These are phyloP conservation scores for Caenorhabditis becei DNA, from an alignment of 2,888 invertebrate genomes.

Conservation along the genomic window DNA sequence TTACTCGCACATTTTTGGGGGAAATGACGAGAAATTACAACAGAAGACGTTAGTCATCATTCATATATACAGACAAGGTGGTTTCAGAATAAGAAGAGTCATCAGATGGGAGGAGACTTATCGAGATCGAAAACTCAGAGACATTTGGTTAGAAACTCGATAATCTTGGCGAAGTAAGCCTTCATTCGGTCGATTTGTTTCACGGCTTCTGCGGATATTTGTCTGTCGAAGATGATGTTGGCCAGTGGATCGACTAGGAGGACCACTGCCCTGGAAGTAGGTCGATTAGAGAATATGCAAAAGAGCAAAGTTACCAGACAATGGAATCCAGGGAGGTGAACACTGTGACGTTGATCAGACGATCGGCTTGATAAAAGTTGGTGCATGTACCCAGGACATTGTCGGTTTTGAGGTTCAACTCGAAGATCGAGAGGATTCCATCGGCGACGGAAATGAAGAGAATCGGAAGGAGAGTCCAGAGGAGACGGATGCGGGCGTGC, in stretches of 20 bases:
- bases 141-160: too few species aligned
- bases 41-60: background rate
- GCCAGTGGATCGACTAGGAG: conserved; percentile 27
- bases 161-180: conserved; percentile 21
- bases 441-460: conserved; percentile 23
- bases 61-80: background rate
- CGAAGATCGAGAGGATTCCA: conserved; percentile 25
- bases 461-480: conserved; percentile 39
- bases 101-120: too few species aligned
- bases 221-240: conserved; percentile 26
- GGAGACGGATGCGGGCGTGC: conserved; percentile 31
- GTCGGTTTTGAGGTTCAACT: conserved; percentile 25
- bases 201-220: conserved; percentile 11
- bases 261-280: conserved; percentile 29
- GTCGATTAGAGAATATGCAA: background rate
- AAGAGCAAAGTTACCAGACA: conserved; percentile 10
- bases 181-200: conserved; percentile 12
- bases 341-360: conserved; percentile 7
- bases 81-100: background rate
- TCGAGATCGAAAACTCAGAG: too few species aligned
- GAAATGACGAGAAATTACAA: background rate
- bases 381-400: conserved; percentile 25
- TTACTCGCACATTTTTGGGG: conserved; percentile 11
- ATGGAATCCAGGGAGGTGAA: conserved; percentile 27
- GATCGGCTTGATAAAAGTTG: conserved; percentile 40